Evolutionary conservation across 2,888 invertebrate species (phyloP).

Genomic region (Tetragonisca angustula): DNA sequence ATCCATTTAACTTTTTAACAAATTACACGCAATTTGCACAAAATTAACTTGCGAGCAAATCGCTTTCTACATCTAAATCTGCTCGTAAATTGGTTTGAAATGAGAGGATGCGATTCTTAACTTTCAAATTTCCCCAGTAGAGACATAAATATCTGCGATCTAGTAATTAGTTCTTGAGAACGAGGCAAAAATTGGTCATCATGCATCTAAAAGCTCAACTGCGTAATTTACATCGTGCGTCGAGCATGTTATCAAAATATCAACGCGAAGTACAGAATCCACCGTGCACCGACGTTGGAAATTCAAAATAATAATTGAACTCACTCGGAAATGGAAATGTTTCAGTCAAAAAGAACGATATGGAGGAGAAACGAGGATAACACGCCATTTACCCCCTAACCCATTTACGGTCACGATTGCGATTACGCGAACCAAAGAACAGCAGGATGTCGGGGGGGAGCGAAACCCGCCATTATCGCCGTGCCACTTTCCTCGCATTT

Average conservation of each 20-base stretch:
- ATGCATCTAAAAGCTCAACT: too few species aligned
- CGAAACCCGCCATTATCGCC: conserved; percentile 11
- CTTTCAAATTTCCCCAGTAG: too few species aligned
- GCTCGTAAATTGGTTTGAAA: neutral
- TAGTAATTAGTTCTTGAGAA: too few species aligned
- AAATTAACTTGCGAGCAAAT: neutral
- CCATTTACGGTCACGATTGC: conserved; percentile 21
- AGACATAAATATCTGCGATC: too few species aligned
- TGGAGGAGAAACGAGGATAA: neutral
- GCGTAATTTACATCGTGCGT: too few species aligned
- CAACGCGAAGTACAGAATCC: neutral
- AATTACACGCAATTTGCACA: neutral
- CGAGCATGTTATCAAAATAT: too few species aligned
- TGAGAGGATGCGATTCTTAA: too few species aligned
- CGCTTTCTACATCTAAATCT: neutral
- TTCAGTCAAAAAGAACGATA: neutral
- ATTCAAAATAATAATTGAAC: neutral
- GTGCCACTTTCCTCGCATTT: conserved; percentile 29
- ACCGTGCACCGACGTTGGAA: neutral
- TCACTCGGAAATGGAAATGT: conserved; percentile 14
- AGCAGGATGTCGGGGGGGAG: neutral
- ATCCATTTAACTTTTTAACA: too few species aligned
- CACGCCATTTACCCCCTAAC: conserved; percentile 38
- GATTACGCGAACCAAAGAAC: conserved; percentile 8
- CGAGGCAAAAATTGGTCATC: too few species aligned